A percentile compares a stretch with the other conserved stretches of the same genome.
These are phyloP conservation scores for Bombyx huttoni DNA, from an alignment of 2,888 invertebrate genomes.

Conservation along the genomic window DNA sequence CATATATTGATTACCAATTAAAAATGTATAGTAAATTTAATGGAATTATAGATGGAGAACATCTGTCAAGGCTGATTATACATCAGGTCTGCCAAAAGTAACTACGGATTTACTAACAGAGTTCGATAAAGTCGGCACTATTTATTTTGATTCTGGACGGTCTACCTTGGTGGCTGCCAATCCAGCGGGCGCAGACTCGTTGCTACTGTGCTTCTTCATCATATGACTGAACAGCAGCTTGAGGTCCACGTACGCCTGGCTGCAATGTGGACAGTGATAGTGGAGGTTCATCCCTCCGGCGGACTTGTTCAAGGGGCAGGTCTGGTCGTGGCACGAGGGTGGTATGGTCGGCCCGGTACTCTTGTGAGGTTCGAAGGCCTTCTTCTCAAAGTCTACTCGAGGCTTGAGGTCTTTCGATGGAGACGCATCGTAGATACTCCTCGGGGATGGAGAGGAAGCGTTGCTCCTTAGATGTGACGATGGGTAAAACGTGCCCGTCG, in stretches of 20 bases:
- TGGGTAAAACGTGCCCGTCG: constrained; percentile 93
- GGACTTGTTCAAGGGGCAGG: constrained; percentile 56
- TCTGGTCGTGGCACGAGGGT: constrained; percentile 74
- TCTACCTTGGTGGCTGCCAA: constrained; percentile 65
- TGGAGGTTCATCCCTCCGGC: constrained; percentile 61
- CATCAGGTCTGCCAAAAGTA: too few relatives aligned
- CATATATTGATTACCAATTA: too few relatives aligned
- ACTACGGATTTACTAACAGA: too few relatives aligned
- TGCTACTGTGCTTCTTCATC: constrained; percentile 61
- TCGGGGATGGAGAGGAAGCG: constrained; percentile 64
- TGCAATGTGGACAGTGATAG: constrained; percentile 62
- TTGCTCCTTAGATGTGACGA: constrained; percentile 76
- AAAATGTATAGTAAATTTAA: too few relatives aligned
- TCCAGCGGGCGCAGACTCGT: constrained; percentile 54
- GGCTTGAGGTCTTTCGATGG: constrained; percentile 65
- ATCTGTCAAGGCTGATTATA: too few relatives aligned
- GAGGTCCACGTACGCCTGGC: constrained; percentile 59
- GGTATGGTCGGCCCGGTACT: constrained; percentile 55
- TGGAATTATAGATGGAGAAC: too few relatives aligned
- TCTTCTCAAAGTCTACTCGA: constrained; percentile 55
- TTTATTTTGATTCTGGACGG: constrained; percentile 1
- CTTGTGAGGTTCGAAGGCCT: constrained; percentile 42
- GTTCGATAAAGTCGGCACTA: neutral
- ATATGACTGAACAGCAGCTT: constrained; percentile 61
- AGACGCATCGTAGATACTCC: constrained; percentile 68